These are phyloP conservation scores for Planococcus citri DNA, from an alignment of 1,140 invertebrate species.

Conservation along the genomic window DNA sequence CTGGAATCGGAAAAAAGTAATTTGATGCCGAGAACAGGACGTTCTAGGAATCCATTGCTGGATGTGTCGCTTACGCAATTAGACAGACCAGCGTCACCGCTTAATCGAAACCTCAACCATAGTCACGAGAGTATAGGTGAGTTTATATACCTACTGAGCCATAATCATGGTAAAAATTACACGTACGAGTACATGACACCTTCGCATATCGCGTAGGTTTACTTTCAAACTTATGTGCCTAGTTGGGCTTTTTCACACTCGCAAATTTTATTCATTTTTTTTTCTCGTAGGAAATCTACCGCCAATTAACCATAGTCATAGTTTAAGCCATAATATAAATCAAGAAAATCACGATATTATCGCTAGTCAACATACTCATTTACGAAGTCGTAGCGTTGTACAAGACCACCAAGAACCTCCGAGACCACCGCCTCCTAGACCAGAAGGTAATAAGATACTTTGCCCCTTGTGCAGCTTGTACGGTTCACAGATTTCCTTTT, in stretches of 20 bases:
- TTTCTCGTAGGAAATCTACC: background rate
- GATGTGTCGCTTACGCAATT: slow-evolving; percentile 48
- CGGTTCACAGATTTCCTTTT: background rate
- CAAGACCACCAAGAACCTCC: slow-evolving; percentile 46
- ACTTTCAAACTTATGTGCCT: background rate
- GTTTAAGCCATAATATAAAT: slow-evolving; percentile 22
- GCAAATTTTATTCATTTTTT: no score
- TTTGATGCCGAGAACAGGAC: slow-evolving; percentile 45
- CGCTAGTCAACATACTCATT: slow-evolving; percentile 34
- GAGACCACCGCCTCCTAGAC: slow-evolving; percentile 71
- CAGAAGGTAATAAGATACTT: slow-evolving; percentile 47
- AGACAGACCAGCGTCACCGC: slow-evolving; percentile 37
- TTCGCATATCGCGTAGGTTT: background rate
- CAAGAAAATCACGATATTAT: slow-evolving; percentile 23
- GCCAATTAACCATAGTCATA: slow-evolving; percentile 21
- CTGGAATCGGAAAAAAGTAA: slow-evolving; percentile 53
- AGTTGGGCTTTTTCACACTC: no score
- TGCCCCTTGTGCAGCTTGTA: background rate
- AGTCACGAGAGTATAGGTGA: slow-evolving; percentile 24
- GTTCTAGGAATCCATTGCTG: slow-evolving; percentile 55
- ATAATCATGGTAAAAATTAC: no score
- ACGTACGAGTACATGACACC: background rate
- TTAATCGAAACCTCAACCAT: slow-evolving; percentile 23
- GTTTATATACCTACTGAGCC: no score
- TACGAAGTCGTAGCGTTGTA: slow-evolving; percentile 31